These are phyloP conservation scores for Blomia tropicalis DNA, from an alignment of 2,888 invertebrate species.

Conservation along the genomic window DNA sequence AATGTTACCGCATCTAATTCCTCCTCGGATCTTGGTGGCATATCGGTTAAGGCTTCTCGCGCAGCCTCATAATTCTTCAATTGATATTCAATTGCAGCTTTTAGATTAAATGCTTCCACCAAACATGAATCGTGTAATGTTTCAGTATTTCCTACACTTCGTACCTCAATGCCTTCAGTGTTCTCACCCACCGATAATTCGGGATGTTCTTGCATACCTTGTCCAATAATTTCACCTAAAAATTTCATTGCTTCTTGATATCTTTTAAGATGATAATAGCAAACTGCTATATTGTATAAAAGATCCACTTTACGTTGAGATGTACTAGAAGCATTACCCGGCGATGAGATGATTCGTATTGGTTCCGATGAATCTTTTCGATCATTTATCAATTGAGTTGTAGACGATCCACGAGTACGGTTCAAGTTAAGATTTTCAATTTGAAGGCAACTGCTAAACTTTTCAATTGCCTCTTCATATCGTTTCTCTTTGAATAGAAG, in stretches of 20 bases:
- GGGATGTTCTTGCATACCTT: conserved; percentile 43
- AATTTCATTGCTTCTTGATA: conserved; percentile 80
- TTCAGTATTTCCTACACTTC: conserved; percentile 87
- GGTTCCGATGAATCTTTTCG: not conserved
- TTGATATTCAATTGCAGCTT: conserved; percentile 94
- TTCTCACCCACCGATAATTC: conserved; percentile 93
- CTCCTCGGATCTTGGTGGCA: conserved; percentile 64
- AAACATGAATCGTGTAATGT: conserved; percentile 86
- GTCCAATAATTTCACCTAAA: conserved; percentile 85
- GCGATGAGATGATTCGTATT: no score
- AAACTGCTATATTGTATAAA: conserved; percentile 85
- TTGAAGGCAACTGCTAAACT: conserved; percentile 71
- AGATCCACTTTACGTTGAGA: conserved; percentile 43
- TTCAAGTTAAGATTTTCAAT: conserved; percentile 55
- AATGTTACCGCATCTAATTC: conserved; percentile 93
- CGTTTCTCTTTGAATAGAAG: conserved; percentile 77
- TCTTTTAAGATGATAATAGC: conserved; percentile 83
- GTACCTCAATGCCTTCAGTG: conserved; percentile 59
- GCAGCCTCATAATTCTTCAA: conserved; percentile 70
- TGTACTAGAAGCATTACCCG: not conserved
- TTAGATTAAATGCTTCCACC: conserved; percentile 93
- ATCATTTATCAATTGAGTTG: not conserved
- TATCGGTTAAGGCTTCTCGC: conserved; percentile 56
- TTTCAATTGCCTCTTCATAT: conserved; percentile 75
- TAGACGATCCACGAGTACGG: not conserved